These are phyloP conservation scores for Ctenomys sociabilis DNA, from an alignment of 2,113 vertebrate genomes.

Conservation along the genomic window DNA sequence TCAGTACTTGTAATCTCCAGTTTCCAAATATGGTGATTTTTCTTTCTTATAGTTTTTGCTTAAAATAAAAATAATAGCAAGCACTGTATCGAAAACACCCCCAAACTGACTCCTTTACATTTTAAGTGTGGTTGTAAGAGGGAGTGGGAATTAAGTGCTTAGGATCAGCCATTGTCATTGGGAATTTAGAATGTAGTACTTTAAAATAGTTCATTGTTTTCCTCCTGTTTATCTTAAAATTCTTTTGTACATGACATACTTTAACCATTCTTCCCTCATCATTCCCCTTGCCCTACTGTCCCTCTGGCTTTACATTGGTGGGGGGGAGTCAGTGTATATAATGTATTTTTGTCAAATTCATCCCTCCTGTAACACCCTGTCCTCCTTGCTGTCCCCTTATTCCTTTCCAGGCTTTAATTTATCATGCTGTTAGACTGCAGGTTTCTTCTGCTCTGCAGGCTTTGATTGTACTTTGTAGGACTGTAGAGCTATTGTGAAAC, in stretches of 20 bases:
- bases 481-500: not conserved
- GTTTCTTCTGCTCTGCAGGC: not conserved
- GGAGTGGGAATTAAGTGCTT: not conserved
- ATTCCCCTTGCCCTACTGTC: not conserved
- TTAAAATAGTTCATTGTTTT: not conserved
- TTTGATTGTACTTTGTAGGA: not conserved
- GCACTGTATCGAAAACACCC: accelerated
- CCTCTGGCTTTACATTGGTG: not conserved
- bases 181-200: not conserved
- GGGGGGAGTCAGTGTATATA: not conserved
- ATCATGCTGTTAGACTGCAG: not conserved
- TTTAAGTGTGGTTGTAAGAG: not conserved
- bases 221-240: not conserved
- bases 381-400: not conserved
- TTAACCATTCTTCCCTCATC: not conserved
- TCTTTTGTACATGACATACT: not conserved
- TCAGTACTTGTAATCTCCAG: slow-evolving; percentile 2
- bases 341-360: not conserved
- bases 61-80: not conserved
- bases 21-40: slow-evolving; percentile 38
- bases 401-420: not conserved
- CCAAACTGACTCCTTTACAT: not conserved
- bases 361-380: not conserved
- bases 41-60: not conserved
- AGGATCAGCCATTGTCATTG: slow-evolving; percentile 23